Evolutionary conservation across 1,140 invertebrate species (phyloP), one percentile per base, ranked within the genome.

Genomic region (Drosophila punjabiensis): DNA sequence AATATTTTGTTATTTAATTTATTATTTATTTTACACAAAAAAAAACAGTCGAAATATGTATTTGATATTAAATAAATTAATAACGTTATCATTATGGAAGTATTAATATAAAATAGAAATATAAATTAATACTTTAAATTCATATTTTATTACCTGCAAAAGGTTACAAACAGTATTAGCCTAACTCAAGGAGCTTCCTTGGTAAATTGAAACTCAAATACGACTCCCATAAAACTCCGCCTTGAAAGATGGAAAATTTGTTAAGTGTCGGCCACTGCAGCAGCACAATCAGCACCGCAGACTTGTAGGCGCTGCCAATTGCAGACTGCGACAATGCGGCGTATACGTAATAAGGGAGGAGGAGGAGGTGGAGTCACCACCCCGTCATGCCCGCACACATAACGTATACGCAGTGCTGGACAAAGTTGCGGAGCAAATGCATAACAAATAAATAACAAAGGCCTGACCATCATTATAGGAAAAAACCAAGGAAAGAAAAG

Each of bases 291-390:
- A 73, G 74, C 80, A 83, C 75, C 87, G 80, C 61, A 91, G 89
- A 92, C 89, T 92, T 81, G 73, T 89, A 86, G 89, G 84, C 89
- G 84, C 89, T 92, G 52, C 62, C 79, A 77, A 89, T 89, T 85
- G 86, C 82, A 79, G 78, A 83, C 75, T 84, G 84, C 85, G 85
- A 80, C 85, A 78, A 60, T 55, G 61, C 48, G 85, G 81, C 85
- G 77, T 83, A 88, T 88, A 80, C 84, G 76, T 82, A 80, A 67
- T 75, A 24, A 24, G 24, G 24, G 3, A 3, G 59, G 43, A 43
- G 65, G 41, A 61, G 50, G 35, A 62, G 50, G n/a, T n/a, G n/a
- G 37, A 65, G 47, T 32, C 37, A 35, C 61, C 35, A 11, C 37
- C 33, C 43, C 52, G 5, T 41, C 56, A 48, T 48, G 20, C 45